phyloP scores from a whole-genome alignment of 2,113 vertebrate genomes.

The Bos indicus region DNA sequence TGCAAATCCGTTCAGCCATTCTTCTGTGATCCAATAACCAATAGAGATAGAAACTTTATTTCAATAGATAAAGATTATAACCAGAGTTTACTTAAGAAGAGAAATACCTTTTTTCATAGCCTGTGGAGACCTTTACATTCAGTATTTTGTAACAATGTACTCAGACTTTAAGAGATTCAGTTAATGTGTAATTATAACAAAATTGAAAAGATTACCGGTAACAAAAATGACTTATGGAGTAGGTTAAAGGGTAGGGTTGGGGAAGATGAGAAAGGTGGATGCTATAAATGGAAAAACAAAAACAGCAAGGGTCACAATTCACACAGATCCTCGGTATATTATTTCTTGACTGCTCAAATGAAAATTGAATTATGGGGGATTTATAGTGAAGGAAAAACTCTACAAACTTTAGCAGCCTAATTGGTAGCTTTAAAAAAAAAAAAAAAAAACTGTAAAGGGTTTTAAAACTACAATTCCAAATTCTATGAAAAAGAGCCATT shows the following conservation, averaged over 20 bases:
- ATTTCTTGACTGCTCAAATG: neutral
- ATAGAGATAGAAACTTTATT: neutral
- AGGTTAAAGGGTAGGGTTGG: neutral
- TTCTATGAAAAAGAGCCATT: slow-evolving; percentile 33
- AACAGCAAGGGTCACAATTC: neutral
- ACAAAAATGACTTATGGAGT: neutral
- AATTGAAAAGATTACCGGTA: neutral
- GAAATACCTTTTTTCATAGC: neutral
- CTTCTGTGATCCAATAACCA: neutral
- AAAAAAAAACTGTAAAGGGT: neutral
- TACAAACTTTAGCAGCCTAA: neutral
- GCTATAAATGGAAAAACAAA: neutral
- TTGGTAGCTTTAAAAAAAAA: neutral
- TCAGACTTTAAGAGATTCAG: neutral
- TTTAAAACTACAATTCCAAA: slow-evolving; percentile 22
- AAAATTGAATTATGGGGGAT: neutral
- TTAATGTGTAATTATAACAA: neutral
- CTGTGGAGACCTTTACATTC: neutral
- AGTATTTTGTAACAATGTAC: neutral
- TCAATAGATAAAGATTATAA: neutral
- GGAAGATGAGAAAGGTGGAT: neutral
- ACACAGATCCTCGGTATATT: neutral
- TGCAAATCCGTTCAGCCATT: neutral
- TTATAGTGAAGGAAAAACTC: neutral
- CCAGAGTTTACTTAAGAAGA: neutral